Evolutionary conservation across 2,888 invertebrate genomes (phyloP).

Genomic region (Euzophera pinguis): DNA sequence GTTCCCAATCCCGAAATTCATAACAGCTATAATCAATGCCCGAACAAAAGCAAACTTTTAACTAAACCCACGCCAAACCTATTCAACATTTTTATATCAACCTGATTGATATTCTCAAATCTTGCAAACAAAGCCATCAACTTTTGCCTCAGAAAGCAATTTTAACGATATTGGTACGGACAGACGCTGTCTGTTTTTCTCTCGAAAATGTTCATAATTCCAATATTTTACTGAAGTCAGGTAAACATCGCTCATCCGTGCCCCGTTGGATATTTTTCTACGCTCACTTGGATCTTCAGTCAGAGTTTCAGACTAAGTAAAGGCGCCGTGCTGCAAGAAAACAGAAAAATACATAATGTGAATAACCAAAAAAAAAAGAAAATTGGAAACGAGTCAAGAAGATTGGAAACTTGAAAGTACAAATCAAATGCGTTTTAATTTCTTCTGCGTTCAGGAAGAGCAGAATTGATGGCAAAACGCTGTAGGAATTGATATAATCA

Average conservation of each 20-base stretch:
- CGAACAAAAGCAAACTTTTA: no score
- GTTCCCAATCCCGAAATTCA: no score
- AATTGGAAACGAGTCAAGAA: no score
- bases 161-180: background rate
- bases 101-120: background rate
- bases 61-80: no score
- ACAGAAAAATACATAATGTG: background rate
- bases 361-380: no score
- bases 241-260: constrained; percentile 1
- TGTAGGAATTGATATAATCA: no score
- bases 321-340: background rate
- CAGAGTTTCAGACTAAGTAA: background rate
- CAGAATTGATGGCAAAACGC: no score
- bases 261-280: background rate
- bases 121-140: background rate
- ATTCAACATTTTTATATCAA: no score
- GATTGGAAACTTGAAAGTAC: no score
- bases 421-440: no score
- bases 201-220: constrained; percentile 1
- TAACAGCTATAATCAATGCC: no score
- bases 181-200: constrained; percentile 1
- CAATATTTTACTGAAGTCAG: constrained; percentile 6
- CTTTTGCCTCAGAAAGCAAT: background rate
- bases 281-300: constrained; percentile 3
- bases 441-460: no score